Percentiles rank a stretch among this genome's conserved stretches.
phyloP scores from a whole-genome alignment of 1,140 invertebrate genomes.

The Theocolax elegans region DNA sequence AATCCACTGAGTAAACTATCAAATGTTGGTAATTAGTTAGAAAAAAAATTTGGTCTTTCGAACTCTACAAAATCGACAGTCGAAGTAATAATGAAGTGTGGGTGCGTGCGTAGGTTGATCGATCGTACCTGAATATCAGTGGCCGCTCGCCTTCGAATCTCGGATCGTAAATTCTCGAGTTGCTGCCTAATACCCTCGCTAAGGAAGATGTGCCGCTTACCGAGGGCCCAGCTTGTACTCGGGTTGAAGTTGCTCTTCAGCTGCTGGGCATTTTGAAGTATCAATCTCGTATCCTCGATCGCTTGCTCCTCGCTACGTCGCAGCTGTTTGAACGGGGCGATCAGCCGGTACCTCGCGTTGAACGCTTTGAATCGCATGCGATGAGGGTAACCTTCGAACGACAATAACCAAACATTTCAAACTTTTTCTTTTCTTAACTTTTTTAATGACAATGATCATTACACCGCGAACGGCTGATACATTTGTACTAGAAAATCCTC shows the following conservation, averaged over 20 bases:
- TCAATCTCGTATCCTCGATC: constrained; percentile 82
- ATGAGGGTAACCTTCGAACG: constrained; percentile 82
- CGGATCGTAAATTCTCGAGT: constrained; percentile 82
- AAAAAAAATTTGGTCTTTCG: no score
- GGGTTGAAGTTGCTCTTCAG: constrained; percentile 70
- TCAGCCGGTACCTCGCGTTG: constrained; percentile 83
- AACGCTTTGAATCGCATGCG: constrained; percentile 96
- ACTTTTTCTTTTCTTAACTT: no score
- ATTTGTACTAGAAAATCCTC: no score
- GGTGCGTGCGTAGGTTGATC: no score
- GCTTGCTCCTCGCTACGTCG: constrained; percentile 83
- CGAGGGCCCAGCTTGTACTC: constrained; percentile 87
- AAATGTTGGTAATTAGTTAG: no score
- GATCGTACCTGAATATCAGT: constrained; percentile 67
- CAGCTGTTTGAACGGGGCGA: constrained; percentile 81
- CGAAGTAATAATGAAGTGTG: no score
- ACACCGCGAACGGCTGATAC: no score
- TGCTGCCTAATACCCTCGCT: constrained; percentile 93
- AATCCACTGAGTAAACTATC: no score
- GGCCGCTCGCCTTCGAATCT: constrained; percentile 82
- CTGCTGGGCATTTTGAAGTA: constrained; percentile 75
- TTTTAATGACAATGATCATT: no score
- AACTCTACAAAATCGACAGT: no score
- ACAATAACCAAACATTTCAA: no score
- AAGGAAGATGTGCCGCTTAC: constrained; percentile 92